These are phyloP conservation scores for Ahaetulla prasina DNA, from an alignment of 2,113 vertebrate genomes.

Conservation along the genomic window DNA sequence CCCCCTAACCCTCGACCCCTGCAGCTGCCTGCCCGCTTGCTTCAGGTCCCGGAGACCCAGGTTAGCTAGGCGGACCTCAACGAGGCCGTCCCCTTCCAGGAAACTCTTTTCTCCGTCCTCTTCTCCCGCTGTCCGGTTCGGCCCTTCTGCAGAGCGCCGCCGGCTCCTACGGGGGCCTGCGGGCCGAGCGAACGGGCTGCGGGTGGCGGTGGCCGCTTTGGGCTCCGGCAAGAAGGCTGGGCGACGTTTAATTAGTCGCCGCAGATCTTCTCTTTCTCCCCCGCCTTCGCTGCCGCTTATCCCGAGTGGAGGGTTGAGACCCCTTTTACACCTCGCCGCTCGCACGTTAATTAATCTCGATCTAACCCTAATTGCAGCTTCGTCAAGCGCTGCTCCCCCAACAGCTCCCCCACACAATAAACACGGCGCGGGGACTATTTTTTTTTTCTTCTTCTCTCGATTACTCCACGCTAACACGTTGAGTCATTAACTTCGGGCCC, in stretches of 20 bases:
- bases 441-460: background rate
- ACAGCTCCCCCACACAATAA: background rate
- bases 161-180: background rate
- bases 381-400: background rate
- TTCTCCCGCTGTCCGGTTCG: background rate
- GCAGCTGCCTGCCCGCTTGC: too few species aligned
- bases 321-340: background rate
- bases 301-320: background rate
- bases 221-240: background rate
- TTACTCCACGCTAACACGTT: background rate
- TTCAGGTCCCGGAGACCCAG: too few species aligned
- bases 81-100: background rate
- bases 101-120: background rate
- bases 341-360: background rate
- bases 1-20: too few species aligned
- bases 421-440: background rate
- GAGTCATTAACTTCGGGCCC: background rate
- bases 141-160: background rate
- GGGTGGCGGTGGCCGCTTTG: background rate
- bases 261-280: background rate
- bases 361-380: background rate
- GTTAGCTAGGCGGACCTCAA: background rate
- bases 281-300: background rate
- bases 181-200: background rate
- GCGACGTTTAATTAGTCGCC: background rate